Conservation (phyloP, 2,797 vertebrate genomes). For the Lagorchestes hirsutus region DNA sequence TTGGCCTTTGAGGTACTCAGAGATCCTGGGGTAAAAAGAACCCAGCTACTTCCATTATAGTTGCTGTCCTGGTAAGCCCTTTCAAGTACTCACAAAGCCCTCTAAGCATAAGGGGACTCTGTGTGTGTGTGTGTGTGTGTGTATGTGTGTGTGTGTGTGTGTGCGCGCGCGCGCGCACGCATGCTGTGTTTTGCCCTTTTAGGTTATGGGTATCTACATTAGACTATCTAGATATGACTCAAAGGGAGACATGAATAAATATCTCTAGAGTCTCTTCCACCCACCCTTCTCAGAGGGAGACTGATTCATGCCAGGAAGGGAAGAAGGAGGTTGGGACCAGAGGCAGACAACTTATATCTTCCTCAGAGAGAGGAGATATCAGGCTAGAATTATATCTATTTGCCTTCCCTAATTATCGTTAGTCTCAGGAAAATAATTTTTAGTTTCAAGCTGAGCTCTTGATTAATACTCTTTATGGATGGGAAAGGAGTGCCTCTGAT, state of each 20-base stretch:
- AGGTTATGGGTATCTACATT: neutral
- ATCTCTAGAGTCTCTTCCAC: neutral
- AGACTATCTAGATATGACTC: neutral
- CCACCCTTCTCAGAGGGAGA: neutral
- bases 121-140: neutral
- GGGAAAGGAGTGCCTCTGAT: neutral
- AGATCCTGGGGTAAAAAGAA: neutral
- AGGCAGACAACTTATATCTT: neutral
- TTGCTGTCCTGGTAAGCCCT: neutral
- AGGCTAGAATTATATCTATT: neutral
- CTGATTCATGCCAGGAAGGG: neutral
- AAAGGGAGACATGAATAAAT: neutral
- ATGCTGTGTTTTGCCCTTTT: neutral
- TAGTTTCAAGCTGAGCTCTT: neutral
- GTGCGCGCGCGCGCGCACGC: too few relatives aligned
- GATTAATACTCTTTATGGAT: neutral
- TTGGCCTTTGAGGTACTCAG: neutral
- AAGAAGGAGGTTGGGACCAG: neutral
- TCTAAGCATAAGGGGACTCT: neutral
- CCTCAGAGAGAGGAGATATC: neutral
- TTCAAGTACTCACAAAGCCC: neutral
- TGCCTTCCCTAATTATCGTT: neutral
- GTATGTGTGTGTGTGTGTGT: neutral
- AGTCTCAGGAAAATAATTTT: neutral
- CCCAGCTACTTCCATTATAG: neutral